Evolutionary conservation across 2,113 vertebrate genomes (phyloP).

Genomic region (Acanthisitta chloris): DNA sequence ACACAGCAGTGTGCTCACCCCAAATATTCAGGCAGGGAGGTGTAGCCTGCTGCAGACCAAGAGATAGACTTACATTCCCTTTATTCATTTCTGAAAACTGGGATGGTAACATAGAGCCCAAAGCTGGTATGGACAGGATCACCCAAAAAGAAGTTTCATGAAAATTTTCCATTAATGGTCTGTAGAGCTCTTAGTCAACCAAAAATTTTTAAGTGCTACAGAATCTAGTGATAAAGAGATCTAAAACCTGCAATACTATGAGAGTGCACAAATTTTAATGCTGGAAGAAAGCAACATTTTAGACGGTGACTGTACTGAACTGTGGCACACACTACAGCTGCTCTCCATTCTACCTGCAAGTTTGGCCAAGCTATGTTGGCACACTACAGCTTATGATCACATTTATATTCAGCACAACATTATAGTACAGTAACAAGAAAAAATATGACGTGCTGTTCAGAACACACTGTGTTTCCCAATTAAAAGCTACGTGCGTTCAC

Average conservation of each 20-base stretch:
- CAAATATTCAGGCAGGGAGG: not conserved
- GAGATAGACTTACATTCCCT: not conserved
- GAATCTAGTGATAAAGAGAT: not conserved
- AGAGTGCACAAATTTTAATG: not conserved
- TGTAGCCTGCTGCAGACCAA: not conserved
- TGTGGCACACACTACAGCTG: not conserved
- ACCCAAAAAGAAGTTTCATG: not conserved
- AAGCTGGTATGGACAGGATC: not conserved
- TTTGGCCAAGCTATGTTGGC: not conserved
- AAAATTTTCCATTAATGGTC: not conserved
- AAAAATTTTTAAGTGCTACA: not conserved
- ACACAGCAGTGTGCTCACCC: rapidly evolving
- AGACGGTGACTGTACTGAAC: not conserved
- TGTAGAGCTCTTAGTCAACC: not conserved
- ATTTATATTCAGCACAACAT: not conserved
- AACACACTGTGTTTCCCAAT: not conserved
- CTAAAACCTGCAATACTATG: not conserved
- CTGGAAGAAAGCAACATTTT: not conserved
- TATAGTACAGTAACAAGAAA: not conserved
- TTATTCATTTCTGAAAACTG: not conserved
- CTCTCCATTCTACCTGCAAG: not conserved
- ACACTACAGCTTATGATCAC: not conserved
- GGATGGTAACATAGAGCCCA: not conserved
- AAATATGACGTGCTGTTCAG: not conserved
- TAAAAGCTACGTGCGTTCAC: not conserved